Base-by-base conservation (phyloP, 2,797 vertebrate species). In the Megalops cyprinoides region DNA sequence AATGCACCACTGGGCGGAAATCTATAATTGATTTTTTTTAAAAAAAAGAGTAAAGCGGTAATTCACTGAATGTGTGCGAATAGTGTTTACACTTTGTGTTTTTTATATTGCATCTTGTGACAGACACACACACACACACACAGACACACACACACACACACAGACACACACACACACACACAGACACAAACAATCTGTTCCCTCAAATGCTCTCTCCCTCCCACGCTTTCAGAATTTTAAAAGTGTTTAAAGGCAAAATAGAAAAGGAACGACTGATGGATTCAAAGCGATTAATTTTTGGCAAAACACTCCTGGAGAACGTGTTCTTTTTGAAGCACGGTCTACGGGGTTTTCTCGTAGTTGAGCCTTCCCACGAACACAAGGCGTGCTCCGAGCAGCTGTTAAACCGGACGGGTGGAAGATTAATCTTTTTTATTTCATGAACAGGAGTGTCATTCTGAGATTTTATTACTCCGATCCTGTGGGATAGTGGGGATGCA, bases 381-480 rank as follows among this genome's bases (percentile, higher is more conserved):
- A 83, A n/a, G n/a, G n/a, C 82, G 69, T 67, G 46, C 82, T 81
- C 82, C 51, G 10, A 14, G 51, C 51, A 14, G 51, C 51, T 14
- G 51, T 53, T 53, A 53, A 53, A 53, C 2, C 51, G 18, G 51
- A 53, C 51, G 15, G 18, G 51, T 15, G 4, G 18, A 53, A 53
- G 51, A 53, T 53, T 53, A 8, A 53, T 53, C 51, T 14, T 42
- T 42, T 39, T 42, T n/a, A n/a, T 58, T n/a, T 69, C 60, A 15
- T n/a, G n/a, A n/a, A n/a, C n/a, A n/a, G n/a, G n/a, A 2, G 65
- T 23, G 34, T 88, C 84, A 87, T 85, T 14, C 18, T 8, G 76
- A 76, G 82, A 31, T 86, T 87, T 87, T 88, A 88, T 78, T 84
- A 85, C 83, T 79, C 81, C 86, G 87, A 49, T 83, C 3, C 84